These are phyloP conservation scores for Jaculus jaculus DNA, from an alignment of 2,113 vertebrate genomes.

Conservation along the genomic window DNA sequence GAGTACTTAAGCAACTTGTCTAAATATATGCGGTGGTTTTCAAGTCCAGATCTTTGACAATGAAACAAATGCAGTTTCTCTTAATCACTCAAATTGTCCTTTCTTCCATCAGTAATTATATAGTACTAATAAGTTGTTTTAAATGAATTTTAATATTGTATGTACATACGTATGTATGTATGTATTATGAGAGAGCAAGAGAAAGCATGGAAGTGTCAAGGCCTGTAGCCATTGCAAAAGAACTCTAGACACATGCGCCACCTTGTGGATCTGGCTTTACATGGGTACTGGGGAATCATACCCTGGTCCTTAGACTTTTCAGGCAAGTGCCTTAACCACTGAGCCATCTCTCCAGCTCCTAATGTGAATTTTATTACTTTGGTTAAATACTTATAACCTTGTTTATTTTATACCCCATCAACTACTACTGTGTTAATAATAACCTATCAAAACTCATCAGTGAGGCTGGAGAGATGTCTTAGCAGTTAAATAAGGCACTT, in stretches of 20 bases:
- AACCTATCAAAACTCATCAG: background rate
- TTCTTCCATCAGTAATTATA: background rate
- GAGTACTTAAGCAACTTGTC: background rate
- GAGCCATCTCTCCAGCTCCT: too few species aligned
- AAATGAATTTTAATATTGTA: conserved; percentile 38
- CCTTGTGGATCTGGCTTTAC: too few species aligned
- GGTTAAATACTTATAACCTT: background rate
- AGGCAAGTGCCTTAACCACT: too few species aligned
- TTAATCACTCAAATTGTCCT: background rate
- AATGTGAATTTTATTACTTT: background rate
- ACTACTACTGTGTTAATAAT: background rate
- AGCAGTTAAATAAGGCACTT: too few species aligned
- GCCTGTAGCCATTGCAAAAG: too few species aligned
- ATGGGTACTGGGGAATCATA: too few species aligned
- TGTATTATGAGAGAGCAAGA: too few species aligned
- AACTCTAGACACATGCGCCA: too few species aligned
- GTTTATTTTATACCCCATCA: background rate
- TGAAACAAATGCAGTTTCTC: background rate
- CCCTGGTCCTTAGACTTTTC: too few species aligned
- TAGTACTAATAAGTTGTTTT: background rate
- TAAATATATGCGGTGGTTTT: background rate
- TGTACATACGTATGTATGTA: too few species aligned
- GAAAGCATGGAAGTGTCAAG: too few species aligned
- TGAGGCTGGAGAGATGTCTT: background rate
- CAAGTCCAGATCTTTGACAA: background rate